Evolutionary conservation across 2,888 invertebrate genomes (phyloP).

Genomic region (Pseudococcus longispinus): DNA sequence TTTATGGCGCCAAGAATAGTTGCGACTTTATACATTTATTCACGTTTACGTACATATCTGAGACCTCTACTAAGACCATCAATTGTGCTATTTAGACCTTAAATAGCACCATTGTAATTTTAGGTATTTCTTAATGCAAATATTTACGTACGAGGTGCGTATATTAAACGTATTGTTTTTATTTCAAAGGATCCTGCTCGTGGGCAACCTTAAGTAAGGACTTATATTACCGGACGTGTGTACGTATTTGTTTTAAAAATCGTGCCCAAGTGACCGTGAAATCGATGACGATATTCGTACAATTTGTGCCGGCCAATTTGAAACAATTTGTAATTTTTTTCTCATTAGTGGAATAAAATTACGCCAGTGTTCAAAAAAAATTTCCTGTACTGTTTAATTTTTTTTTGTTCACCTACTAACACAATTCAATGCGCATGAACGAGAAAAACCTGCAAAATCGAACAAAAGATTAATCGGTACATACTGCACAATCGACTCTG

Average conservation of each 20-base stretch:
- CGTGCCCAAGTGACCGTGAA: slow-evolving; percentile 23
- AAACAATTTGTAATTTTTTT: not conserved
- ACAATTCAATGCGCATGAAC: not conserved
- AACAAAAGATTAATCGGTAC: slow-evolving; percentile 17
- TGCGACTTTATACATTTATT: not conserved
- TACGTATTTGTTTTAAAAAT: not conserved
- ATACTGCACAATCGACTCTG: not conserved
- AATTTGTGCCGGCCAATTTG: not conserved
- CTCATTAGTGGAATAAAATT: not conserved
- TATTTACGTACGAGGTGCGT: not conserved
- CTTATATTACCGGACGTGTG: not conserved
- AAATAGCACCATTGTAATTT: slow-evolving; percentile 35
- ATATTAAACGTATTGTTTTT: not conserved
- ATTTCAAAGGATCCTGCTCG: not conserved
- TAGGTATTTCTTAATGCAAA: slow-evolving; percentile 25
- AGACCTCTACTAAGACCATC: not conserved
- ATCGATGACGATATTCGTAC: not conserved
- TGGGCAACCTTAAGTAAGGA: not conserved
- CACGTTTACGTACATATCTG: not conserved
- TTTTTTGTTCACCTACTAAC: slow-evolving; percentile 29
- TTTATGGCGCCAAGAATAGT: slow-evolving; percentile 41
- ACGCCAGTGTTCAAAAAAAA: not conserved
- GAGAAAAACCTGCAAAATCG: not conserved
- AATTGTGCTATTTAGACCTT: not conserved
- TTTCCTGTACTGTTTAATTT: not conserved